Conservation (phyloP, 2,113 vertebrate genomes). For the Xiphias gladius region DNA sequence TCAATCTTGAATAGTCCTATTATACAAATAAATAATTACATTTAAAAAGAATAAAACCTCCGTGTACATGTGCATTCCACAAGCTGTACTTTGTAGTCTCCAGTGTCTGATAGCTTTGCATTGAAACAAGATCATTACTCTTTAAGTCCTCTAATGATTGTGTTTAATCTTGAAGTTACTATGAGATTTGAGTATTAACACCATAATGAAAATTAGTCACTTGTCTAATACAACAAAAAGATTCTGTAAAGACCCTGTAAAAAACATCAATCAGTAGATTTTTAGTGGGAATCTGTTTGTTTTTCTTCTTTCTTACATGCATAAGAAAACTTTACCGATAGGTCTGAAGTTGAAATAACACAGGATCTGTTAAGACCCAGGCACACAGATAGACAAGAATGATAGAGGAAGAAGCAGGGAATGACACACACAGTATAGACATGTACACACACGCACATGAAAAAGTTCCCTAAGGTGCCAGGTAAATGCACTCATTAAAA, state of each 20-base stretch:
- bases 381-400: slow-evolving; percentile 55
- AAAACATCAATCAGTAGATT: slow-evolving; percentile 13
- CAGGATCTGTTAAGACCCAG: slow-evolving; percentile 66
- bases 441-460: slow-evolving; percentile 18
- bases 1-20: slow-evolving; percentile 63
- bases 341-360: slow-evolving; percentile 59
- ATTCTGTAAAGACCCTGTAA: slow-evolving; percentile 49
- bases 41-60: slow-evolving; percentile 60
- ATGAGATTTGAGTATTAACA: slow-evolving; percentile 31
- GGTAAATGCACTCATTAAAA: slow-evolving; percentile 66
- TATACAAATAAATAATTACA: slow-evolving; percentile 76
- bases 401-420: slow-evolving; percentile 51
- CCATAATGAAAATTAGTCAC: slow-evolving; percentile 22
- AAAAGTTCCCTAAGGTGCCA: slow-evolving; percentile 69
- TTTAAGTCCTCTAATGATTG: slow-evolving; percentile 48
- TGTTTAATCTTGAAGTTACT: slow-evolving; percentile 44
- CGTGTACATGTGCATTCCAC: slow-evolving; percentile 55
- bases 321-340: slow-evolving; percentile 51
- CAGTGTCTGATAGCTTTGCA: slow-evolving; percentile 50
- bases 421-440: slow-evolving; percentile 49
- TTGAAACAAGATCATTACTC: slow-evolving; percentile 28
- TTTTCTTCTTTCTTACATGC: slow-evolving; percentile 64
- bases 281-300: slow-evolving; percentile 24
- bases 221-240: slow-evolving; percentile 40
- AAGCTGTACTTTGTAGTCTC: slow-evolving; percentile 46